A percentile compares a stretch with the other conserved stretches of the same genome.
Evolutionary conservation across 2,113 vertebrate genomes (phyloP).

Genomic region (Pituophis catenifer): DNA sequence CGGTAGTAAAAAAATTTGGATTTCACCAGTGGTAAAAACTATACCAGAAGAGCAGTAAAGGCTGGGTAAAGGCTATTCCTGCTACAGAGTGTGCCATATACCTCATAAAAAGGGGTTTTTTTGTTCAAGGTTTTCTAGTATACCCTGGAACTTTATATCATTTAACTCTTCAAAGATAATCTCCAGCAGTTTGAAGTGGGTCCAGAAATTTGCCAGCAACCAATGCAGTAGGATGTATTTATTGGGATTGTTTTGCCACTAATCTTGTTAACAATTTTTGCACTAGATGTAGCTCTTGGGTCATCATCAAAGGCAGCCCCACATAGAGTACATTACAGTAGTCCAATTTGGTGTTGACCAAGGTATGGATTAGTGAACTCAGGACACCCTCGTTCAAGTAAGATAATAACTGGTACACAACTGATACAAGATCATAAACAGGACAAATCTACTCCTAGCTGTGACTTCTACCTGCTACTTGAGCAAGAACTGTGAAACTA

Average conservation of each 20-base stretch:
- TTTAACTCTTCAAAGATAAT: neutral
- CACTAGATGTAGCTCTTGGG: neutral
- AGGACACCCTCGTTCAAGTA: neutral
- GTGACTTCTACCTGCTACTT: neutral
- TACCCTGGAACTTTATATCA: neutral
- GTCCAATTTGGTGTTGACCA: neutral
- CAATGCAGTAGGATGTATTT: neutral
- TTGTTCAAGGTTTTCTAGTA: neutral
- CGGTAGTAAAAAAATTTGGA: no score
- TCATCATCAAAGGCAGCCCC: neutral
- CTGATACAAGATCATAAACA: neutral
- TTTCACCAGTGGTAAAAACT: neutral
- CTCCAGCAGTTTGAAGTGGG: neutral
- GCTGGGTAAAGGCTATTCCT: neutral
- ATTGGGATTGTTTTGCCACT: neutral
- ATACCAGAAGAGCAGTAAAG: neutral
- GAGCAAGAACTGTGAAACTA: neutral
- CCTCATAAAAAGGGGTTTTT: neutral
- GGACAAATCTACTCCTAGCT: neutral
- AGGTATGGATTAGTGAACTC: neutral
- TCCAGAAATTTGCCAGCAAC: neutral
- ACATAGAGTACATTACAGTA: neutral
- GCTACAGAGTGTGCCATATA: neutral
- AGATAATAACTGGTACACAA: neutral
- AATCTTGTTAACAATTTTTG: neutral